These are phyloP conservation scores for Drosophila greeni DNA, from an alignment of 2,888 invertebrate genomes.

Conservation along the genomic window DNA sequence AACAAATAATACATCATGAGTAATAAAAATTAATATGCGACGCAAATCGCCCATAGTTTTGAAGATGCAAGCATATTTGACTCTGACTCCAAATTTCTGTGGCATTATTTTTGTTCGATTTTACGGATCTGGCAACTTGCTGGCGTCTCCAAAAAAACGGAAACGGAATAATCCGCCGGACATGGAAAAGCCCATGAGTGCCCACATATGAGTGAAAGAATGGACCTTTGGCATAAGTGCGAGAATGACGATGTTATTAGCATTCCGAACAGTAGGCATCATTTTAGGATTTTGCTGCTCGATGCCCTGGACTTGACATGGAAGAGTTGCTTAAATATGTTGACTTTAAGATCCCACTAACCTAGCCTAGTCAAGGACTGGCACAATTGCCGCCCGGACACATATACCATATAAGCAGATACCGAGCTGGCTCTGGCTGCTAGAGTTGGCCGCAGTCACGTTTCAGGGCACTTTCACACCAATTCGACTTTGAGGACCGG, in stretches of 20 bases:
- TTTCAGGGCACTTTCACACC: constrained; percentile 65
- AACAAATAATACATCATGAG: too few relatives aligned
- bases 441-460: constrained; percentile 49
- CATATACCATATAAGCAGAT: constrained; percentile 10
- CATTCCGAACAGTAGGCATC: too few relatives aligned
- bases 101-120: background rate
- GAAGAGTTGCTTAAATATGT: background rate
- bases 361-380: background rate
- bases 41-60: too few relatives aligned
- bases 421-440: background rate
- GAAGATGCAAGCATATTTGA: too few relatives aligned
- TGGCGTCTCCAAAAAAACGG: too few relatives aligned
- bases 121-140: too few relatives aligned
- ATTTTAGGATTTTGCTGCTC: background rate
- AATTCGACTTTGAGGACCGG: constrained; percentile 46
- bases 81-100: background rate
- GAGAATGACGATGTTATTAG: too few relatives aligned
- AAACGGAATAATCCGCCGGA: background rate
- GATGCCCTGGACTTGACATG: background rate
- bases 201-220: background rate
- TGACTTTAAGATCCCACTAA: too few relatives aligned
- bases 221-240: background rate
- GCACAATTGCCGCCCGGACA: background rate
- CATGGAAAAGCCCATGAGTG: background rate
- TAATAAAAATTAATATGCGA: too few relatives aligned